Percentiles rank a stretch among this genome's conserved stretches.
These are phyloP conservation scores for Pteria penguin DNA, from an alignment of 2,888 invertebrate genomes.

Conservation along the genomic window DNA sequence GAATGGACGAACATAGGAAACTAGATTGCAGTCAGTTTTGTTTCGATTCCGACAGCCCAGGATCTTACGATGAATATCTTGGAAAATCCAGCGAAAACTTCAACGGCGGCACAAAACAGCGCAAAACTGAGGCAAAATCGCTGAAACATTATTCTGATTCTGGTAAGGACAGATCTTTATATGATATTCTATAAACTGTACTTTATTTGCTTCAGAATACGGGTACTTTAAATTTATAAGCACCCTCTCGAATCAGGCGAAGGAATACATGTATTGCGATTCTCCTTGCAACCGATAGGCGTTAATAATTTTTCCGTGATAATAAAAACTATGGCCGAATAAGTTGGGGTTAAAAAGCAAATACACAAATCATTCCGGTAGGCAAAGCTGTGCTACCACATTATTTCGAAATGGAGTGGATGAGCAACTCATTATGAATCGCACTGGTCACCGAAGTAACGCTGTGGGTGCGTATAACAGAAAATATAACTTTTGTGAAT, in stretches of 20 bases:
- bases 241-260: neutral
- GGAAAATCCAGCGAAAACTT: neutral
- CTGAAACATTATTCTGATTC: too few relatives aligned
- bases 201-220: neutral
- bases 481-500: neutral
- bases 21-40: too few relatives aligned
- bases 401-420: too few relatives aligned
- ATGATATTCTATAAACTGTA: neutral
- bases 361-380: neutral
- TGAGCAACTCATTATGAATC: too few relatives aligned
- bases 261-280: neutral
- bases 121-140: neutral
- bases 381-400: neutral
- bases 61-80: too few relatives aligned
- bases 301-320: neutral
- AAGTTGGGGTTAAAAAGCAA: neutral
- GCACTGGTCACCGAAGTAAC: neutral
- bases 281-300: neutral
- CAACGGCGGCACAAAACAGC: neutral
- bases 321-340: neutral
- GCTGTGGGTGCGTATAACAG: neutral
- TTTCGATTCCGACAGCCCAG: too few relatives aligned
- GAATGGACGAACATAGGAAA: too few relatives aligned
- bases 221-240: neutral
- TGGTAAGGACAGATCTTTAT: too few relatives aligned